These are phyloP conservation scores for Synergus laeviventris DNA, from an alignment of 2,888 invertebrate species.

Conservation along the genomic window DNA sequence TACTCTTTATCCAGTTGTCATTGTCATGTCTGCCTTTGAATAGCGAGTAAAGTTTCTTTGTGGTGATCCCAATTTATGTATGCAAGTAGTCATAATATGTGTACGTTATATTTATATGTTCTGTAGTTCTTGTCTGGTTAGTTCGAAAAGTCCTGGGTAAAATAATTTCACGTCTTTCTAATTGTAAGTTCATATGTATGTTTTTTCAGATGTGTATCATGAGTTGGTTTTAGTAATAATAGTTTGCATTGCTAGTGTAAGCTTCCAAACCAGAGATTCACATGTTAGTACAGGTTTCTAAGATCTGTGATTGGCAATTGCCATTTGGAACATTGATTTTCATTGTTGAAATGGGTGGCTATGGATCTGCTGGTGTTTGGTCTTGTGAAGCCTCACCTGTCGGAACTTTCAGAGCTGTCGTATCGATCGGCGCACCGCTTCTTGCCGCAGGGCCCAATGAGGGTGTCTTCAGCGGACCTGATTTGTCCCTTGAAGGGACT, in stretches of 20 bases:
- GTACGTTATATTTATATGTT: too few relatives aligned
- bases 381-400: slow-evolving; percentile 83
- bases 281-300: neutral
- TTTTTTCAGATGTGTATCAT: too few relatives aligned
- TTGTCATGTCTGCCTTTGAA: too few relatives aligned
- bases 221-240: neutral
- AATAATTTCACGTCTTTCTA: neutral
- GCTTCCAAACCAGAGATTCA: neutral
- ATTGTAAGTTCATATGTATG: too few relatives aligned
- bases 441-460: slow-evolving; percentile 80
- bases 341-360: neutral
- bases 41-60: neutral
- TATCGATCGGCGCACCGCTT: slow-evolving; percentile 93
- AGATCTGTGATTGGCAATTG: neutral
- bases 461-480: slow-evolving; percentile 68
- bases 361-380: neutral
- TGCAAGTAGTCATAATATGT: neutral
- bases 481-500: slow-evolving; percentile 70
- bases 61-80: neutral
- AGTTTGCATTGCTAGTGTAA: neutral
- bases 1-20: too few relatives aligned
- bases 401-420: slow-evolving; percentile 95
- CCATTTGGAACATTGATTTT: neutral
- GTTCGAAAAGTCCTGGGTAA: too few relatives aligned
- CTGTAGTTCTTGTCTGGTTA: neutral